A percentile compares a stretch with the other conserved stretches of the same genome.
Conservation (phyloP, 2,797 vertebrate genomes). For the Chaetodon trifasciatus region DNA sequence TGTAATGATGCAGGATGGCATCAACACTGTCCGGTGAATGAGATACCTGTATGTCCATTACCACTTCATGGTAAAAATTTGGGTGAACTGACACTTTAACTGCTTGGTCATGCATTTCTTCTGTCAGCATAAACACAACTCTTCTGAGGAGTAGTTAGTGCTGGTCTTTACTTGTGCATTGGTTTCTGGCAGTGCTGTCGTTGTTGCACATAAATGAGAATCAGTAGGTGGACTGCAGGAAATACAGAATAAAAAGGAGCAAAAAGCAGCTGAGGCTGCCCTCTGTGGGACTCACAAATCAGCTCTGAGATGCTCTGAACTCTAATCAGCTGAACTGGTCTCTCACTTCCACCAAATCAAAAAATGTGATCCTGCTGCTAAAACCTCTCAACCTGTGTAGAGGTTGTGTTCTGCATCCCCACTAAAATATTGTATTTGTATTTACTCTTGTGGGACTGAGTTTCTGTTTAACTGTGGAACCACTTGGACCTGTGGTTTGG, state of each 20-base stretch:
- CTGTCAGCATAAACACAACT: not conserved
- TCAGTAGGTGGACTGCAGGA: not conserved
- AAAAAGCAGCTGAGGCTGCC: not conserved
- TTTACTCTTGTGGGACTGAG: no score
- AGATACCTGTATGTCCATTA: no score
- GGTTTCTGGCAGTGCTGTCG: conserved; percentile 5
- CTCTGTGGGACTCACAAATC: conserved; percentile 11
- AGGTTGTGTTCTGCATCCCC: not conserved
- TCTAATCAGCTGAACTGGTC: conserved; percentile 9
- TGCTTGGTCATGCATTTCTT: no score
- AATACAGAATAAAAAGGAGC: not conserved
- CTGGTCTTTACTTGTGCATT: not conserved
- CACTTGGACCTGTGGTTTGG: no score
- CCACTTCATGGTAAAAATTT: not conserved
- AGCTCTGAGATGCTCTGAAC: conserved; percentile 1
- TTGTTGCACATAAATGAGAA: conserved; percentile 4
- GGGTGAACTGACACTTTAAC: not conserved
- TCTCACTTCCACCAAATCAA: not conserved
- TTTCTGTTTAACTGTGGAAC: no score
- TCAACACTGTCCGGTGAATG: not conserved
- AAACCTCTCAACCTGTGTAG: not conserved
- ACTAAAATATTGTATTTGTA: not conserved
- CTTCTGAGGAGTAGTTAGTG: not conserved
- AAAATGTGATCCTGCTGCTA: not conserved
- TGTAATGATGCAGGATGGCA: not conserved